Conservation (phyloP, 2,113 vertebrate genomes). For the Elanus axillaris region DNA sequence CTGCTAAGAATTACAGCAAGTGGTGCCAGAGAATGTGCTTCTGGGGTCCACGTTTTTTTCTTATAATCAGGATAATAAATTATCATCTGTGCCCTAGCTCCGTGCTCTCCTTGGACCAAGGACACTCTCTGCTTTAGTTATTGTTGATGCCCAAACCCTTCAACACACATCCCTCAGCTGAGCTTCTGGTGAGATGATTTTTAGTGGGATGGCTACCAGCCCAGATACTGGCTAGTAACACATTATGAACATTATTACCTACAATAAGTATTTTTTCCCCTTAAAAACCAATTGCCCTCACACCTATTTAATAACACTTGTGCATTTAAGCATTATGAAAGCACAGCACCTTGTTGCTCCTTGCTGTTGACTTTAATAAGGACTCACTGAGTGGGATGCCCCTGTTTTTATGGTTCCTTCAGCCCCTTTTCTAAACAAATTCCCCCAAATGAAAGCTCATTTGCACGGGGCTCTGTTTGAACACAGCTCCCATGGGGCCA, state of each 20-base stretch:
- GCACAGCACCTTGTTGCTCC: not conserved
- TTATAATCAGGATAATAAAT: not conserved
- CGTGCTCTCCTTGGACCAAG: not conserved
- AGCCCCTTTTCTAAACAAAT: not conserved
- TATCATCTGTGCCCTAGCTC: not conserved
- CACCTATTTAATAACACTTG: not conserved
- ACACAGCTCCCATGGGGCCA: not conserved
- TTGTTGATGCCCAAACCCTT: not conserved
- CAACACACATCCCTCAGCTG: not conserved
- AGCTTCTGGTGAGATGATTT: not conserved
- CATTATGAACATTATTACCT: not conserved
- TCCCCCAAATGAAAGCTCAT: not conserved
- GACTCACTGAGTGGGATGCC: not conserved
- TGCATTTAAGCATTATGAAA: fast-evolving
- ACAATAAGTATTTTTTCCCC: not conserved
- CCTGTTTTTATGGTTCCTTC: not conserved
- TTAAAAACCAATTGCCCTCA: not conserved
- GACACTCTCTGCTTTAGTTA: not conserved
- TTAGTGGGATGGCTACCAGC: not conserved
- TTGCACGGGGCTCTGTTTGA: not conserved
- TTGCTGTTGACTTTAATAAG: fast-evolving
- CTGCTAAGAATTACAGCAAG: not conserved
- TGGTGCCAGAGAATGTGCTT: not conserved
- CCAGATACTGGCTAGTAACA: not conserved
- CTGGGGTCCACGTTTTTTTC: not conserved